Evolutionary conservation across 1,140 invertebrate genomes (phyloP), one percentile per base, ranked within the genome.

Genomic region (Atta texana): DNA sequence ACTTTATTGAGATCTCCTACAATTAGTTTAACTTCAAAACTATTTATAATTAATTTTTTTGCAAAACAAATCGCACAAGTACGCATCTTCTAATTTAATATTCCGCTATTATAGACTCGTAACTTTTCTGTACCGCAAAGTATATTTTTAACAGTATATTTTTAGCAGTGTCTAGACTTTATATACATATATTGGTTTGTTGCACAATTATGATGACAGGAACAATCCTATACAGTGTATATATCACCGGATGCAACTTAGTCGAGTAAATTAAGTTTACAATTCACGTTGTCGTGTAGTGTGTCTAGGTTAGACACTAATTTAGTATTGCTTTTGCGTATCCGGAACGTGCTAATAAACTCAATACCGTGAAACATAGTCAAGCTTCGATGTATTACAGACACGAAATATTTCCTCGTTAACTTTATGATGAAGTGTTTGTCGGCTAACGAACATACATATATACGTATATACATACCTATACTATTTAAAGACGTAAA

Each of bases 311-410:
- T 75, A 75, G 80, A 51, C 55, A 55, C 44, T 84, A 84, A 84
- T 84, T 84, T 53, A 61, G 55, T 84, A 84, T 84, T 75, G 69
- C 80, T 63, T 84, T 84, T 84, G 80, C 69, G 69, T 84, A 51
- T 51, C 55, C 24, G 6, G 14, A 57, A 61, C 69, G 39, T 55
- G 39, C 55, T 84, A 84, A 84, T 84, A 84, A 84, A 84, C 55
- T 4, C 68, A 28, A 74, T 61, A 34, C 39, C 55, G 4, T 28
- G 34, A 21, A 61, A 84, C 72, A 61, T 31, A 34, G 53, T 72
- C 55, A 28, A 6, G 39, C 24, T 74, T 49, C 55, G 4, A 5
- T 39, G 12, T 34, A 44, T 44, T 44, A 44, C 39, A 44, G 39
- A 44, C 14, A 49, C 39, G 55, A 84, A 69, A 74, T 44, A 84